Conservation (phyloP, 2,113 vertebrate species). For the Microtus oregoni region DNA sequence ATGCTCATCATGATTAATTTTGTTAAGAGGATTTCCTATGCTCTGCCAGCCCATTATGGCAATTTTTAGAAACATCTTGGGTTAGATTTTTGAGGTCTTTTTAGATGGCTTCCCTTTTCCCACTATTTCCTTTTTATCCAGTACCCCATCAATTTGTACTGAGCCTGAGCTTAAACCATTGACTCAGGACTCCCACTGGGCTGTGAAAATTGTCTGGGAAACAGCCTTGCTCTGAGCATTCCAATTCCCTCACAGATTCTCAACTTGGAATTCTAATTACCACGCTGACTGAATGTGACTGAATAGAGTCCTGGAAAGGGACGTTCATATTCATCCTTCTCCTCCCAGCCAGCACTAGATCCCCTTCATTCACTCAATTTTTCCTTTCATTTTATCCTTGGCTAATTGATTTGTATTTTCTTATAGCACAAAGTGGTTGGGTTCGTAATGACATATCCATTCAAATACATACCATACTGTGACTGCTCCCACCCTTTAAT, state of each 20-base stretch:
- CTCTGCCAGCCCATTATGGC: too few species aligned
- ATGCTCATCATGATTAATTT: background rate
- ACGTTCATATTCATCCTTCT: accelerated
- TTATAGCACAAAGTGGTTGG: background rate
- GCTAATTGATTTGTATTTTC: background rate
- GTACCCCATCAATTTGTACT: background rate
- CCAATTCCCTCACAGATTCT: too few species aligned
- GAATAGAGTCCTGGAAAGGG: background rate
- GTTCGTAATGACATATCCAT: background rate
- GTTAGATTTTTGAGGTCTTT: background rate
- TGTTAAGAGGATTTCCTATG: too few species aligned
- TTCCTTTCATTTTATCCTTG: background rate
- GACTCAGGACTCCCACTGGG: background rate
- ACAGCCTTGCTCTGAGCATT: background rate
- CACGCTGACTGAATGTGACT: background rate
- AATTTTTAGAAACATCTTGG: background rate
- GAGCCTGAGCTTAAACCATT: background rate
- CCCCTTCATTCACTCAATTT: background rate
- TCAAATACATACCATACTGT: background rate
- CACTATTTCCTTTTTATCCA: accelerated
- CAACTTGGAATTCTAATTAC: background rate
- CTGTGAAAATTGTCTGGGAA: background rate
- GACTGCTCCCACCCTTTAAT: background rate
- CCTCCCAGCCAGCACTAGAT: background rate
- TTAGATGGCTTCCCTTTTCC: accelerated